A percentile compares a stretch with the other conserved stretches of the same genome.
Evolutionary conservation across 2,113 vertebrate genomes (phyloP).

Genomic region (Urocolius indicus): DNA sequence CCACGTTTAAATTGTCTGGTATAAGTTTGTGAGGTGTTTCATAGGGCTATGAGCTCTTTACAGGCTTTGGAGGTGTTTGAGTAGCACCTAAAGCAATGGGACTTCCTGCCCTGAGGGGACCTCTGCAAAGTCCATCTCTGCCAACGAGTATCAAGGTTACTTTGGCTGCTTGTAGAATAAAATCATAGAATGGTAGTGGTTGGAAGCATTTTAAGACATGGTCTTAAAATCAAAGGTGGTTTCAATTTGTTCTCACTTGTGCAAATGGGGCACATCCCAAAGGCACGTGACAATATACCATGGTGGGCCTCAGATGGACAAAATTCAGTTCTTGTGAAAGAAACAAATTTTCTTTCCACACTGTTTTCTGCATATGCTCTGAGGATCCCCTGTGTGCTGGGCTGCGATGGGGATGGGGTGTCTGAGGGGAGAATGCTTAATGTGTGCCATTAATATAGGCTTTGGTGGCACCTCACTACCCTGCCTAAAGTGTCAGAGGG

Average conservation of each 20-base stretch:
- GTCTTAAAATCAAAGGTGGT: neutral
- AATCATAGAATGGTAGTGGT: no score
- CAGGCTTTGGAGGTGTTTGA: neutral
- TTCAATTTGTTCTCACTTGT: neutral
- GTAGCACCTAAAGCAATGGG: neutral
- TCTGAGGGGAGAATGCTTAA: fast-evolving
- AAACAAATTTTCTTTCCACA: neutral
- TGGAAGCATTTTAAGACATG: no score
- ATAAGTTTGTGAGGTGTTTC: neutral
- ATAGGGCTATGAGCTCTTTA: neutral
- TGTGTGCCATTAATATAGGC: neutral
- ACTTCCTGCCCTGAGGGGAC: neutral
- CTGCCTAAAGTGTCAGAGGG: neutral
- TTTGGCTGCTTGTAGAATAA: neutral
- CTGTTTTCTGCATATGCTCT: neutral
- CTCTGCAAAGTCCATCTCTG: neutral
- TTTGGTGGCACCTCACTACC: neutral
- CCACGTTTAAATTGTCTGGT: neutral
- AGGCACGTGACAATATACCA: neutral
- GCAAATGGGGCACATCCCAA: neutral
- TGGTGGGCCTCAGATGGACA: neutral
- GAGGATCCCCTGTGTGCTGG: neutral
- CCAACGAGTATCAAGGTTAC: neutral
- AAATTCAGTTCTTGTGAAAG: neutral
- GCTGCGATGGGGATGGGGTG: neutral